phyloP scores from a whole-genome alignment of 2,113 vertebrate genomes.

The Apaloderma vittatum region DNA sequence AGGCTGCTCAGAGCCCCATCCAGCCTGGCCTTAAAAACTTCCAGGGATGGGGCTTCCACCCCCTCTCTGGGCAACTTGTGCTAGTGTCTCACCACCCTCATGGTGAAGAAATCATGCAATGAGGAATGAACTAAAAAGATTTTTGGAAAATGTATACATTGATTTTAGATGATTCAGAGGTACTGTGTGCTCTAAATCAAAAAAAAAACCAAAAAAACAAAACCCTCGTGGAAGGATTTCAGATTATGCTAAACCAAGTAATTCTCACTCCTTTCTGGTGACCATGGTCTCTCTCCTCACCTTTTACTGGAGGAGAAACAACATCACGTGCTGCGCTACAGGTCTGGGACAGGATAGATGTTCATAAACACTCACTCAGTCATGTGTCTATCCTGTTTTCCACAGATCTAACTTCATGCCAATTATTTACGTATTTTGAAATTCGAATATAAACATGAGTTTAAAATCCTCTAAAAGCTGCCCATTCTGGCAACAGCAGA shows the following conservation, averaged over 20 bases:
- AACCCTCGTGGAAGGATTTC: not conserved
- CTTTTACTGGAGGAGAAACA: slow-evolving; percentile 52
- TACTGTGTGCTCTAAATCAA: not conserved
- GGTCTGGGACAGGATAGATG: not conserved
- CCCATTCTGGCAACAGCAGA: not conserved
- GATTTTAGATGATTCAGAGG: not conserved
- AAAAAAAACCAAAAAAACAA: not conserved
- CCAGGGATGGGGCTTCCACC: no score
- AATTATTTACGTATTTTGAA: slow-evolving; percentile 16
- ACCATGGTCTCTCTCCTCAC: not conserved
- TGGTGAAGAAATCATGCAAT: no score
- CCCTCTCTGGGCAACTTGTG: no score
- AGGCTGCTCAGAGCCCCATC: no score
- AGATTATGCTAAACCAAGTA: not conserved
- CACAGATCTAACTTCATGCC: not conserved
- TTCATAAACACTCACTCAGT: not conserved
- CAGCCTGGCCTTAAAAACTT: no score
- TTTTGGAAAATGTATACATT: not conserved
- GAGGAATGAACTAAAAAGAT: no score
- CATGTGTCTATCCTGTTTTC: slow-evolving; percentile 48
- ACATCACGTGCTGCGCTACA: not conserved
- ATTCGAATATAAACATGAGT: not conserved
- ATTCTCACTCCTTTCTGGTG: not conserved
- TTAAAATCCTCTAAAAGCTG: not conserved
- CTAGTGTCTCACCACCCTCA: no score